Conservation (phyloP, 2,113 vertebrate species). For the Phasianus colchicus region DNA sequence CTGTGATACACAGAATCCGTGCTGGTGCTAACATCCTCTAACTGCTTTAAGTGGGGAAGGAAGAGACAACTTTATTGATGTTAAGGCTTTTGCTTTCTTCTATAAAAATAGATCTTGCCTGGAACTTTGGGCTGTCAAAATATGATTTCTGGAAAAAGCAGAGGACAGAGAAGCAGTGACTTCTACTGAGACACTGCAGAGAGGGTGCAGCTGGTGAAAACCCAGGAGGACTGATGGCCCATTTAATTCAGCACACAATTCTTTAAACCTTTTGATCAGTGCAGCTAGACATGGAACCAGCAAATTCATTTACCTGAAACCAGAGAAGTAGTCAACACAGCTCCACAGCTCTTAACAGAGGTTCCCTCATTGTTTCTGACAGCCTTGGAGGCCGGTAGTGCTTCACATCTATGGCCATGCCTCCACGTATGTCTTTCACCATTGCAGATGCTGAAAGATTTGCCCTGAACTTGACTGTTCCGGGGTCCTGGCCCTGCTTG, state of each 20-base stretch:
- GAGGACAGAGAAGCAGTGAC: not conserved
- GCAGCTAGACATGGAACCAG: not conserved
- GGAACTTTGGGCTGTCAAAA: not conserved
- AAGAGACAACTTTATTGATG: not conserved
- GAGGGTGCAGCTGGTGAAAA: not conserved
- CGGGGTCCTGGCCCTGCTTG: not conserved
- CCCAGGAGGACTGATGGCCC: not conserved
- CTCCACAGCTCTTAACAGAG: not conserved
- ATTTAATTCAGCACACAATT: not conserved
- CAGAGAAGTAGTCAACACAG: not conserved
- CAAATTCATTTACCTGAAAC: not conserved
- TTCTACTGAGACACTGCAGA: not conserved
- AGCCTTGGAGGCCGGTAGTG: not conserved
- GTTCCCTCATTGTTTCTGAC: not conserved
- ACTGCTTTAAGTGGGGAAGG: not conserved
- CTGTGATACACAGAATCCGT: not conserved
- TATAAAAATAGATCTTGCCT: not conserved
- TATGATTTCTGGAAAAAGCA: not conserved
- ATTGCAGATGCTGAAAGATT: not conserved
- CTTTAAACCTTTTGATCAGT: not conserved
- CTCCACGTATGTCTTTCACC: not conserved
- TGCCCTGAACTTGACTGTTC: not conserved
- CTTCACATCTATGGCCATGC: not conserved
- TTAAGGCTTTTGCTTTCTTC: not conserved
- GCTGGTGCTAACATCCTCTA: not conserved